Conservation (phyloP, 2,797 vertebrate species). For the Philypnodon macrostomus region DNA sequence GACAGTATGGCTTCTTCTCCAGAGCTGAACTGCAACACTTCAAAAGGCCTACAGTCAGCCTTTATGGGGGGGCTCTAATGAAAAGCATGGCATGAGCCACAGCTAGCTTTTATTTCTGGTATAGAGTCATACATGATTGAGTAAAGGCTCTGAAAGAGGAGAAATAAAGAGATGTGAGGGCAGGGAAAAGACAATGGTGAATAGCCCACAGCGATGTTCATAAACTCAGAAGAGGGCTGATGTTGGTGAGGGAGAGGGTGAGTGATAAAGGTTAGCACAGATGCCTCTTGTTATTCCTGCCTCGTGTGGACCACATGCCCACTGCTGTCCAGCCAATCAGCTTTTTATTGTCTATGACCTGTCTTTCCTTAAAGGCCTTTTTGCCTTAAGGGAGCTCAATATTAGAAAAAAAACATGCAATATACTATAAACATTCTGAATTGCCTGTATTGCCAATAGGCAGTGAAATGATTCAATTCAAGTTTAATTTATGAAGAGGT, state of each 20-base stretch:
- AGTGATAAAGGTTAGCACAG: constrained; percentile 47
- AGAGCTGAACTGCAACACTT: constrained; percentile 57
- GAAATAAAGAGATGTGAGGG: constrained; percentile 17
- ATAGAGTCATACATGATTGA: constrained; percentile 66
- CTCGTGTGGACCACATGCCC: constrained; percentile 39
- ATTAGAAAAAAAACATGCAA: too few relatives aligned
- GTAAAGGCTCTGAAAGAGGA: constrained; percentile 39
- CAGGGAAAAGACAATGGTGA: constrained; percentile 39
- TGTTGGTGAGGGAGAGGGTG: constrained; percentile 30
- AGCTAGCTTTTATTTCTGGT: constrained; percentile 61
- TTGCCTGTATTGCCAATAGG: too few relatives aligned
- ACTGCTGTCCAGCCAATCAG: constrained; percentile 44
- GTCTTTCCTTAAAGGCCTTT: too few relatives aligned
- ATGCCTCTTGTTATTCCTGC: constrained; percentile 59
- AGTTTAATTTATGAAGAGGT: too few relatives aligned
- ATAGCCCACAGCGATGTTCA: constrained; percentile 31
- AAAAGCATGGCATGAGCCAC: constrained; percentile 58
- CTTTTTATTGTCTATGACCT: constrained; percentile 61
- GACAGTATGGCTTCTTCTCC: constrained; percentile 54
- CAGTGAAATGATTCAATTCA: too few relatives aligned
- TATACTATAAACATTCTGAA: too few relatives aligned
- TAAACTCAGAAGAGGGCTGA: constrained; percentile 27
- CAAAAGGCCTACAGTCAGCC: constrained; percentile 59
- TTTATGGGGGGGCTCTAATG: constrained; percentile 55
- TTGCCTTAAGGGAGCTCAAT: too few relatives aligned